Base-by-base conservation (phyloP, 2,113 vertebrate genomes). In the Carlito syrichta region DNA sequence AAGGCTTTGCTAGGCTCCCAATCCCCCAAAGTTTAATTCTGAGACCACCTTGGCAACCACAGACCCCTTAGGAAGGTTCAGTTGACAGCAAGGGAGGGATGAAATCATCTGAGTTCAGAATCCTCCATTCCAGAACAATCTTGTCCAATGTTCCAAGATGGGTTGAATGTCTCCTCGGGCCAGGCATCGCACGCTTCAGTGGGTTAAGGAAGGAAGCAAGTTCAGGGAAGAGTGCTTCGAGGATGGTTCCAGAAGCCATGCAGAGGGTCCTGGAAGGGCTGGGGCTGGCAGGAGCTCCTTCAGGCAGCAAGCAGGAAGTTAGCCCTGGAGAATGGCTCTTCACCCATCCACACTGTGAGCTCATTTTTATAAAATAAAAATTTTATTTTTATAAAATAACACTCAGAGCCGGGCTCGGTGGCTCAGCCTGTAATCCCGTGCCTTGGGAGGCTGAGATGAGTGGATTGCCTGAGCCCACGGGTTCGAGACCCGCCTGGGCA, bases 191-290 rank as follows among this genome's bases (percentile, higher is more conserved):
- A 4, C 19, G 19, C 8, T 78, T 87, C 66, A 11, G 43, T 38
- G 14, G 45, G 16, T 74, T n/a, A 69, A 48, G 13, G 3, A 85
- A 54, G 38, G 69, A 23, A 35, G 22, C 23, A n/a, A 43, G 56
- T 8, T n/a, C 22, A 8, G 40, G 54, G 58, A 32, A 10, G 30
- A 35, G 6, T 23, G 17, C 35, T 6, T 5, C 22, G 17, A 8
- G 60, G 54, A 74, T 23, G 74, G 32, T 38, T 77, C 83, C 45
- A 54, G 91, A 89, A 76, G 62, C 48, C 62, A 35, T 17, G 17
- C 9, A 20, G 9, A 35, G 27, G 35, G 13, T 84, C 20, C 40
- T 5, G 1, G 69, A 11, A 1, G n/a, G 30, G 4, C 3, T 2
- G 45, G 58, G 63, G 35, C 38, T 54, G 38, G 27, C 50, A 48